Evolutionary conservation across 2,797 vertebrate species (phyloP).

Genomic region (Ctenopoma kingsleyae): DNA sequence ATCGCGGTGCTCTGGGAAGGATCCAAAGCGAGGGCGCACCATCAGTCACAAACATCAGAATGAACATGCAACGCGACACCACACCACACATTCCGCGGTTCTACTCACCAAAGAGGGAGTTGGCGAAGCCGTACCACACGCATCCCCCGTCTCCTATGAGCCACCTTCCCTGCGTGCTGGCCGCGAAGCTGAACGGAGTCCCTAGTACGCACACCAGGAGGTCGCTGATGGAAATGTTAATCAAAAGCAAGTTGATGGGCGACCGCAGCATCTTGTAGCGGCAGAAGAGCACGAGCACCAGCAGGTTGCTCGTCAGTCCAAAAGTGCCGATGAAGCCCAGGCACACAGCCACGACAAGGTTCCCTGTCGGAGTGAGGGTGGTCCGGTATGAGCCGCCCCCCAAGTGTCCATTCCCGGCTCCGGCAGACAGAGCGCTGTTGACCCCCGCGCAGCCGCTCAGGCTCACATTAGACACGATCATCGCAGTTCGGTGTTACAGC

Average conservation of each 20-base stretch:
- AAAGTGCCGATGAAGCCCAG: slow-evolving; percentile 84
- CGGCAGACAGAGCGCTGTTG: slow-evolving; percentile 76
- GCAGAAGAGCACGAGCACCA: slow-evolving; percentile 86
- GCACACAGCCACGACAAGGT: slow-evolving; percentile 84
- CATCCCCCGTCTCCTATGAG: slow-evolving; percentile 86
- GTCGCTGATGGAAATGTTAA: slow-evolving; percentile 89
- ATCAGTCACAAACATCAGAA: neutral
- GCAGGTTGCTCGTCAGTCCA: slow-evolving; percentile 85
- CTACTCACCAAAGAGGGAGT: slow-evolving; percentile 87
- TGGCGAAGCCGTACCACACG: slow-evolving; percentile 89
- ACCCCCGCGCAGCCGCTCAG: slow-evolving; percentile 79
- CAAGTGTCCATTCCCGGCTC: slow-evolving; percentile 69
- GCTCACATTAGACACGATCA: slow-evolving; percentile 85
- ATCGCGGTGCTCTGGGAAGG: neutral
- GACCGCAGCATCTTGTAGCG: slow-evolving; percentile 86
- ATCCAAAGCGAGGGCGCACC: neutral
- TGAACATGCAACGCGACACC: neutral
- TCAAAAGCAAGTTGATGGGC: slow-evolving; percentile 88
- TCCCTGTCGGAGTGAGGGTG: slow-evolving; percentile 82
- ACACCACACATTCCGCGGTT: neutral
- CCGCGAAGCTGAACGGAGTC: slow-evolving; percentile 89
- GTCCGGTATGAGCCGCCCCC: slow-evolving; percentile 61
- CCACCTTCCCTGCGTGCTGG: slow-evolving; percentile 88
- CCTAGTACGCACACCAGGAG: slow-evolving; percentile 88
- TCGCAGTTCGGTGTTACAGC: slow-evolving; percentile 61